Conservation (phyloP, 1,140 invertebrate species). For the Habropoda laboriosa region DNA sequence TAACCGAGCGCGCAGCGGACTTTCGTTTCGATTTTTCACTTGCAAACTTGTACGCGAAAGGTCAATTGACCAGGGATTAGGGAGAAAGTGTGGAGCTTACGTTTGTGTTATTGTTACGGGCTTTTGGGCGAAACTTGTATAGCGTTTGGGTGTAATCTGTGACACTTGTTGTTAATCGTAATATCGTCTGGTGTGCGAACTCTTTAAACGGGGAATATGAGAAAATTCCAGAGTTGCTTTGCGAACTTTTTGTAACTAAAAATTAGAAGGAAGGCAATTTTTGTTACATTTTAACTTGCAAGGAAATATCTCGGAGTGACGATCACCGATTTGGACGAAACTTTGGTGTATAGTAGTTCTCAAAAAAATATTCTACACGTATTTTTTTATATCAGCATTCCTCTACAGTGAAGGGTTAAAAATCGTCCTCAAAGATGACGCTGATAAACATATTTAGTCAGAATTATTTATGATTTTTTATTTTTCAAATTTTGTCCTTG, state of each 20-base stretch:
- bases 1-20: not conserved
- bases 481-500: too few species aligned
- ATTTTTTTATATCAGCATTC: too few species aligned
- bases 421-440: too few species aligned
- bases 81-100: not conserved
- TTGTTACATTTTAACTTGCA: too few species aligned
- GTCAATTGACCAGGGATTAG: not conserved
- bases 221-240: not conserved
- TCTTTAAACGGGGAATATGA: not conserved
- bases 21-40: not conserved
- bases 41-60: not conserved
- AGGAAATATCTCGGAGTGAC: too few species aligned
- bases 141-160: constrained; percentile 1
- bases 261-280: too few species aligned
- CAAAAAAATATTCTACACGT: too few species aligned
- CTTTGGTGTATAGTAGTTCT: too few species aligned
- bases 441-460: too few species aligned
- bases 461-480: too few species aligned
- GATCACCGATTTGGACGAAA: too few species aligned
- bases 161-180: not conserved
- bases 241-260: not conserved
- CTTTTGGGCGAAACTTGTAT: not conserved
- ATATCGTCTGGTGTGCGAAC: not conserved
- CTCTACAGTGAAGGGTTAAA: too few species aligned
- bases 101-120: not conserved